Percentiles rank a stretch among this genome's conserved stretches.
Conservation (phyloP, 2,888 invertebrate genomes). For the Cylindroiulus punctatus region DNA sequence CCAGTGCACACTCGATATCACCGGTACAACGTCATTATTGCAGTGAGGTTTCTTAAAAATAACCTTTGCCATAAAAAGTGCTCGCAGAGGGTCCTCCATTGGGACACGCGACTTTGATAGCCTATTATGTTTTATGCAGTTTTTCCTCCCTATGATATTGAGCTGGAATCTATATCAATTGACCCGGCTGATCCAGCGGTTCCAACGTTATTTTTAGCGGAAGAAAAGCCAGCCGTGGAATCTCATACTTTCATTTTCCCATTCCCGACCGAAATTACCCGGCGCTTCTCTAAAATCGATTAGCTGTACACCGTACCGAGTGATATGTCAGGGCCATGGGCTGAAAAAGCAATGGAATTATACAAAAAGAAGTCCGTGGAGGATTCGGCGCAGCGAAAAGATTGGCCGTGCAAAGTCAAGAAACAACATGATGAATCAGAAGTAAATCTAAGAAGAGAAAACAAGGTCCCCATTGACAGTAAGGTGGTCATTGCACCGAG, state of each 20-base stretch:
- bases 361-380: constrained; percentile 18
- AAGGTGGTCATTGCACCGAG: neutral
- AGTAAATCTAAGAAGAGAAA: neutral
- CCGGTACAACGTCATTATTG: constrained; percentile 30
- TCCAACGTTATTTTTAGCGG: constrained; percentile 7
- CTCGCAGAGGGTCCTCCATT: neutral
- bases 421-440: constrained; percentile 36
- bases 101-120: constrained; percentile 34
- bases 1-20: constrained; percentile 1
- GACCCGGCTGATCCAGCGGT: constrained; percentile 21
- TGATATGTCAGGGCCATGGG: constrained; percentile 10
- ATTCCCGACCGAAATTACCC: constrained; percentile 33
- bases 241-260: constrained; percentile 43
- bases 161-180: constrained; percentile 43
- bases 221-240: neutral
- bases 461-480: constrained; percentile 24
- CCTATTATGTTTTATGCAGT: constrained; percentile 45
- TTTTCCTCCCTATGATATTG: neutral
- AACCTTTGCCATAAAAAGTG: constrained; percentile 35
- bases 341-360: neutral
- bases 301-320: neutral
- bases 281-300: constrained; percentile 28
- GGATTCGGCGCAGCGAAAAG: neutral
- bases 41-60: constrained; percentile 21
- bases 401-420: constrained; percentile 7